Percentiles rank a stretch among this genome's conserved stretches.
phyloP scores from a whole-genome alignment of 2,888 invertebrate genomes.

The Ryuthela nishihirai region DNA sequence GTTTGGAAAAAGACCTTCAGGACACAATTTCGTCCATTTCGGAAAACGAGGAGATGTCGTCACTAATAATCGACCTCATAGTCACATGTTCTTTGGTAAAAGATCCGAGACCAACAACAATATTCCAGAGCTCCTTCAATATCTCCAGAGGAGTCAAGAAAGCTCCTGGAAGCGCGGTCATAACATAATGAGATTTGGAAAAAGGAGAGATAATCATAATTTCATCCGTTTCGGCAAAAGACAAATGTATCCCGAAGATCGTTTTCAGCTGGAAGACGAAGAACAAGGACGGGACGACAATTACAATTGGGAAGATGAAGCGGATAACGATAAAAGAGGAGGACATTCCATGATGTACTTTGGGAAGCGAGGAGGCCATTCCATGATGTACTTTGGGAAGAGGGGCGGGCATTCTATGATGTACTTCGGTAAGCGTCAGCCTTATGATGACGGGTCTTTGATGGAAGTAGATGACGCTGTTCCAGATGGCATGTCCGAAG shows the following conservation, averaged over 20 bases:
- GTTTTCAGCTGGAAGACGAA: not conserved
- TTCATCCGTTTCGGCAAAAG: conserved; percentile 27
- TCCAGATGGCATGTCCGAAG: not conserved
- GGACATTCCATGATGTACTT: conserved; percentile 24
- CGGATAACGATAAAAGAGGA: not conserved
- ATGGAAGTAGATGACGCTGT: not conserved
- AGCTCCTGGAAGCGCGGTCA: conserved; percentile 31
- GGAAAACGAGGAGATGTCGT: conserved; percentile 18
- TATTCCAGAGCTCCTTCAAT: conserved; percentile 13
- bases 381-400: conserved; percentile 10
- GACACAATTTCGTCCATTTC: conserved; percentile 26
- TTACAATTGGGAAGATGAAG: not conserved
- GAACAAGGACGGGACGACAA: not conserved
- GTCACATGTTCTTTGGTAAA: conserved; percentile 29
- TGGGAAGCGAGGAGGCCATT: conserved; percentile 13
- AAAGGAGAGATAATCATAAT: conserved; percentile 12
- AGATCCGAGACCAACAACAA: not conserved
- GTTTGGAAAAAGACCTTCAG: conserved; percentile 24
- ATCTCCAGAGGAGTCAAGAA: conserved; percentile 3
- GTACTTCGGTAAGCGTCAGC: conserved; percentile 2
- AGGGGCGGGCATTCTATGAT: not conserved
- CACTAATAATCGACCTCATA: conserved; percentile 3
- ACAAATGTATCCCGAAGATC: no score
- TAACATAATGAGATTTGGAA: conserved; percentile 35
- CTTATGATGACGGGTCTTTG: not conserved